phyloP scores from a whole-genome alignment of 2,113 vertebrate species.

The Scatophagus argus region DNA sequence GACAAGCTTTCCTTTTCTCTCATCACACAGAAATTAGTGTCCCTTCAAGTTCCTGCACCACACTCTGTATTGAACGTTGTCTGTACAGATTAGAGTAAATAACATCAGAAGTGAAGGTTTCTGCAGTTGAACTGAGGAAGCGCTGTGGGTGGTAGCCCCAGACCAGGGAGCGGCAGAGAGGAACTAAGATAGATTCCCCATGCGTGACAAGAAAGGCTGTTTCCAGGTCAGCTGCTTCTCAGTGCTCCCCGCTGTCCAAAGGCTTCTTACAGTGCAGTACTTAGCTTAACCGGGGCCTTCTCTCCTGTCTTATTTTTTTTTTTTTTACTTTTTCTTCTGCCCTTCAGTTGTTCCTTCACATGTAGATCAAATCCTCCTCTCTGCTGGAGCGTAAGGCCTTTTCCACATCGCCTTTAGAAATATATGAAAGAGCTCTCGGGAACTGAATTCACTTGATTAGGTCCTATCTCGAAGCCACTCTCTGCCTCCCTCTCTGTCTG shows the following conservation, averaged over 20 bases:
- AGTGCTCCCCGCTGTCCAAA: constrained; percentile 63
- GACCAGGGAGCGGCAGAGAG: constrained; percentile 44
- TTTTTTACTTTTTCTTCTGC: constrained; percentile 23
- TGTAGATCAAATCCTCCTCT: constrained; percentile 74
- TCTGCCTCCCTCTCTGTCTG: background rate
- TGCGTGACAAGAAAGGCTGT: constrained; percentile 64
- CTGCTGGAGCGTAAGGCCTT: constrained; percentile 65
- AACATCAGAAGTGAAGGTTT: constrained; percentile 35
- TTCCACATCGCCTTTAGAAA: constrained; percentile 60
- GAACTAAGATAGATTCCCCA: constrained; percentile 37
- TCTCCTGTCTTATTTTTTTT: background rate
- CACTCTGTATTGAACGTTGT: background rate
- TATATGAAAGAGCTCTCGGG: constrained; percentile 59
- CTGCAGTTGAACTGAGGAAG: constrained; percentile 13
- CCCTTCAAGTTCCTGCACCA: background rate
- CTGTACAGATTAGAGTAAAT: constrained; percentile 13
- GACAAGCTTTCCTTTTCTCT: background rate
- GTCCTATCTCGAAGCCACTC: constrained; percentile 23
- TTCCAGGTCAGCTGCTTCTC: constrained; percentile 82
- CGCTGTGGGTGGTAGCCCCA: constrained; percentile 42
- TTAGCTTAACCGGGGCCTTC: constrained; percentile 8
- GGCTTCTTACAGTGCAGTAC: constrained; percentile 39
- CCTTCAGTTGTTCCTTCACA: constrained; percentile 75
- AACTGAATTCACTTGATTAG: constrained; percentile 66
- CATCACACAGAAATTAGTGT: background rate